A percentile compares a stretch with the other conserved stretches of the same genome.
phyloP scores from a whole-genome alignment of 2,797 vertebrate species.

The Bradypus variegatus region DNA sequence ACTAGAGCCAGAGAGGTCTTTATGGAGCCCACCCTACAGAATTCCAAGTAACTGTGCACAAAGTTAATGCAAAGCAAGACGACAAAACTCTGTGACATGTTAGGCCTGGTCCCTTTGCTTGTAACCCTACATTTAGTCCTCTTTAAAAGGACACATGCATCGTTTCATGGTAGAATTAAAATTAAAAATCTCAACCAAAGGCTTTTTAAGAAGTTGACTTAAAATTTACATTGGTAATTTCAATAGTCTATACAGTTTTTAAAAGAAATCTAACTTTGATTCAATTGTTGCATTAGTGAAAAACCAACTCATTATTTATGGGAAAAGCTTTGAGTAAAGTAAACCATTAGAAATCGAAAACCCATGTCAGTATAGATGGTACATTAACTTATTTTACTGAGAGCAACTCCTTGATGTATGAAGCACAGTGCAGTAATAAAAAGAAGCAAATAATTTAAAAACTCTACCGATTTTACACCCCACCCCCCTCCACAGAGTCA shows the following conservation, averaged over 20 bases:
- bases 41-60: not conserved
- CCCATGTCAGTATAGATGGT: too few species aligned
- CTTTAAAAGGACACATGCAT: not conserved
- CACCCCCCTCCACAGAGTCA: not conserved
- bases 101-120: not conserved
- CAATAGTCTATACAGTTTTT: not conserved
- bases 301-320: slow-evolving; percentile 2
- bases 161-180: not conserved
- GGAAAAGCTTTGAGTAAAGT: not conserved
- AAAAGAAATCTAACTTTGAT: slow-evolving; percentile 20
- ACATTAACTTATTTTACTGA: not conserved
- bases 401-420: not conserved
- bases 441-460: not conserved
- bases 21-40: fast-evolving
- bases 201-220: not conserved
- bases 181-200: not conserved
- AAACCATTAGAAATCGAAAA: not conserved
- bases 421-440: not conserved
- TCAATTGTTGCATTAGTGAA: not conserved
- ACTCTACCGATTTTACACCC: not conserved
- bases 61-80: not conserved
- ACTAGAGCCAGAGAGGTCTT: not conserved
- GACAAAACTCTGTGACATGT: not conserved
- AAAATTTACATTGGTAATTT: not conserved
- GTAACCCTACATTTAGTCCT: not conserved